Evolutionary conservation across 1,140 invertebrate species (phyloP), one percentile per base, ranked within the genome.

Genomic region (Hetaerina americana): DNA sequence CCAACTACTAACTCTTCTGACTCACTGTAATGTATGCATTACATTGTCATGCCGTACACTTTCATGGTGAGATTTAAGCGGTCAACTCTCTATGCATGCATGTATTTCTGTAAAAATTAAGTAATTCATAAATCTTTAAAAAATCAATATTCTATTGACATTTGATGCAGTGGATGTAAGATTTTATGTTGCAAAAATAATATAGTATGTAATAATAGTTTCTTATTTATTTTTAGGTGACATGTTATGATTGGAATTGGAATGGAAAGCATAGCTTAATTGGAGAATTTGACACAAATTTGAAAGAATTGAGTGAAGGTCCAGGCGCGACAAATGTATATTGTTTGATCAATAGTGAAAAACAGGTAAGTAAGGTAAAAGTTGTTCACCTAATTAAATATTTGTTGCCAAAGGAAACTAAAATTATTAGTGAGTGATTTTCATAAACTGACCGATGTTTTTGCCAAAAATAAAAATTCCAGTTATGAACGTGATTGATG

Each of bases 261-360:
- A 79, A 73, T 74, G 82, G 82, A n/a, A 75, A 78, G 57, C 83
- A 85, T 77, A 81, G 81, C 73, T 74, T 81, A 0, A 83, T 86
- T 74, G 85, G 85, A 18, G 77, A 76, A 31, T 81, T 79, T 72
- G 72, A 76, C 5, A 82, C 81, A 8, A 83, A 76, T 72, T 66
- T 82, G 15, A 76, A 76, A 66, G 77, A 82, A 28, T 68, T 84
- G 10, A 73, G 29, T 26, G 24, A 75, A 74, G 71, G 80, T 68
- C 70, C 75, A 76, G 73, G 78, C 70, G 28, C 74, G 76, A 71
- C 67, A 78, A 31, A 77, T 70, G 27, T 70, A 72, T 70, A 71
- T 73, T 28, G 27, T 67, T 26, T 40, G 25, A 67, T 18, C 2
- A 68, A 68, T n/a, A 27, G 26, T 5, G 67, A 68, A 1, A 22